Evolutionary conservation across 2,113 vertebrate species (phyloP).

Genomic region (Heteronetta atricapilla): DNA sequence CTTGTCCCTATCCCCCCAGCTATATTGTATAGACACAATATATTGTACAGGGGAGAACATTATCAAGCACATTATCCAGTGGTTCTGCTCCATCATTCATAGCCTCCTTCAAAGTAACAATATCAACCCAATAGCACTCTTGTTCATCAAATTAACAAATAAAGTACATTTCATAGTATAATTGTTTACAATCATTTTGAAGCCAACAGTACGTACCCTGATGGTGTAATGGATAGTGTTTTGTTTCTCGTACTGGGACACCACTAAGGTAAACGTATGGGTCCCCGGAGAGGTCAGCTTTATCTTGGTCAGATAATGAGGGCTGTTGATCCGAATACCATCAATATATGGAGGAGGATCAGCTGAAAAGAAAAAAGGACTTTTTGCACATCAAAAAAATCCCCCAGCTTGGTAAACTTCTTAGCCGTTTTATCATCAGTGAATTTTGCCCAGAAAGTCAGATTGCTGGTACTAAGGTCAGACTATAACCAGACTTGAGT

Average conservation of each 20-base stretch:
- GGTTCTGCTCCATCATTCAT: background rate
- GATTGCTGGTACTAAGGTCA: background rate
- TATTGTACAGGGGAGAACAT: background rate
- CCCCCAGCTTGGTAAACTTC: background rate
- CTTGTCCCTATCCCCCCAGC: background rate
- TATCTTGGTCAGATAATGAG: constrained; percentile 98
- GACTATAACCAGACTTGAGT: background rate
- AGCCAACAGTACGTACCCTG: constrained; percentile 78
- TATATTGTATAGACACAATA: background rate
- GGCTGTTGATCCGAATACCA: constrained; percentile 98
- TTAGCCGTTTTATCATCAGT: background rate
- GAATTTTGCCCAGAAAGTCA: background rate
- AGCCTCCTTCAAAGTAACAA: background rate
- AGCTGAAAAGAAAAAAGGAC: constrained; percentile 74
- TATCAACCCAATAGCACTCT: background rate
- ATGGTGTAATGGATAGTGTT: constrained; percentile 98
- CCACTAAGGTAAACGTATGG: constrained; percentile 93
- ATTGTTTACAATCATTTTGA: background rate
- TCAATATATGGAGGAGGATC: constrained; percentile 95
- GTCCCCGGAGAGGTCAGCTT: constrained; percentile 88
- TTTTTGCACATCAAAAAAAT: no score
- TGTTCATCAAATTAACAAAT: background rate
- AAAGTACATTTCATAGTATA: background rate
- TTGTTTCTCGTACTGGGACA: constrained; percentile 98
- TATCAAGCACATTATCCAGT: background rate